Conservation (phyloP, 2,797 vertebrate genomes). For the Carcharodon carcharias region DNA sequence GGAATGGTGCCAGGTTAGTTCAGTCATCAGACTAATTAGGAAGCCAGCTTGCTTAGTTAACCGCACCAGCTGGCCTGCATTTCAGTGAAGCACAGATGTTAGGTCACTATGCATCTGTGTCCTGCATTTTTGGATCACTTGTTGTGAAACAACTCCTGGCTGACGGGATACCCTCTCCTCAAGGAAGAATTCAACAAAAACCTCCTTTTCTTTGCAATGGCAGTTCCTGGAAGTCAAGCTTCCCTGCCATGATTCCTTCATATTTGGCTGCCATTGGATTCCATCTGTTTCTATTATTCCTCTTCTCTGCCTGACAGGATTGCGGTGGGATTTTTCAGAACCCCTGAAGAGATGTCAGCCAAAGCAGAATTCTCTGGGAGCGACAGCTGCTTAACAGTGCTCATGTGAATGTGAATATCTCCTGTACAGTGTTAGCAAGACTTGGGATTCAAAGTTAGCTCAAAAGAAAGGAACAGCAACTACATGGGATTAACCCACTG, state of each 20-base stretch:
- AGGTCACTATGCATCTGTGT: background rate
- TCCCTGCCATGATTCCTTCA: background rate
- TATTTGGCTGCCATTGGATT: background rate
- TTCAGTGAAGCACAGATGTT: background rate
- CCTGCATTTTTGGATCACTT: background rate
- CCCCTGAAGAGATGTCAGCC: background rate
- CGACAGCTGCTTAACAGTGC: background rate
- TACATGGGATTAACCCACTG: background rate
- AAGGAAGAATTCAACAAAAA: background rate
- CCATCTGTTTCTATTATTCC: background rate
- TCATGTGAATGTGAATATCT: background rate
- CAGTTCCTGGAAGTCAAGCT: background rate
- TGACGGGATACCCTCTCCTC: background rate
- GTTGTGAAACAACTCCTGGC: background rate
- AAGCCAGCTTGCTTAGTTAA: background rate
- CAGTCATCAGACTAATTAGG: background rate
- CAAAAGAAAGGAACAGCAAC: background rate
- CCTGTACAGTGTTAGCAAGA: background rate
- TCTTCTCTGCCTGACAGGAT: background rate
- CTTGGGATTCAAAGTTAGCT: constrained; percentile 32
- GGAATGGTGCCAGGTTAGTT: background rate
- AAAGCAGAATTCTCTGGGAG: background rate
- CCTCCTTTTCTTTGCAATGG: background rate
- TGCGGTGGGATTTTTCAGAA: background rate
- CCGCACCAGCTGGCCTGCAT: background rate